These are phyloP conservation scores for Nebria salina DNA, from an alignment of 2,888 invertebrate species.

Conservation along the genomic window DNA sequence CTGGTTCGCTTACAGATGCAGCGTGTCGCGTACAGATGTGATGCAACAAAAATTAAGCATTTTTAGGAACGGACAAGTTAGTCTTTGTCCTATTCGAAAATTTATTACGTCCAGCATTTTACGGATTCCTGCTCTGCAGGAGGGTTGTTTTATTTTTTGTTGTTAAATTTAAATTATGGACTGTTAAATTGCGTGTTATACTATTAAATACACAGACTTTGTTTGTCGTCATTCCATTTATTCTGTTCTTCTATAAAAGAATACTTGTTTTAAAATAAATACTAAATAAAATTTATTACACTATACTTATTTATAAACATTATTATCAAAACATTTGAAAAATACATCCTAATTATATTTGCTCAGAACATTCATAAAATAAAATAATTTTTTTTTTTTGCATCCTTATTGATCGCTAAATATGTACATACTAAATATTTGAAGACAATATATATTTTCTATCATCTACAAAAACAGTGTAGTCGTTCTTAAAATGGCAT, in stretches of 20 bases:
- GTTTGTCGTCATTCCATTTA: not conserved
- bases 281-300: too few species aligned
- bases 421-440: too few species aligned
- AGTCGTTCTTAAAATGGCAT: too few species aligned
- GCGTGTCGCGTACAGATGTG: slow-evolving; percentile 25
- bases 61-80: slow-evolving; percentile 6
- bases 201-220: not conserved
- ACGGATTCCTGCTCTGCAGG: slow-evolving; percentile 15
- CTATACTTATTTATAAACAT: too few species aligned
- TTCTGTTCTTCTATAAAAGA: not conserved
- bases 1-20: slow-evolving; percentile 19
- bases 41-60: slow-evolving; percentile 24
- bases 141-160: slow-evolving; percentile 19
- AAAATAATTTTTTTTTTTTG: too few species aligned
- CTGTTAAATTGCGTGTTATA: not conserved
- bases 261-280: too few species aligned
- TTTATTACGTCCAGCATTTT: slow-evolving; percentile 15
- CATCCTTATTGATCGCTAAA: too few species aligned
- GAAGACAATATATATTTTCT: too few species aligned
- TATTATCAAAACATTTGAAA: too few species aligned
- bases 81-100: slow-evolving; percentile 12
- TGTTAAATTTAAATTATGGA: not conserved
- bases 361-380: too few species aligned
- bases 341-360: too few species aligned
- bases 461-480: too few species aligned